Evolutionary conservation across 2,797 vertebrate genomes (phyloP), one percentile per base, ranked within the genome.

Genomic region (Clarias platycephalus): DNA sequence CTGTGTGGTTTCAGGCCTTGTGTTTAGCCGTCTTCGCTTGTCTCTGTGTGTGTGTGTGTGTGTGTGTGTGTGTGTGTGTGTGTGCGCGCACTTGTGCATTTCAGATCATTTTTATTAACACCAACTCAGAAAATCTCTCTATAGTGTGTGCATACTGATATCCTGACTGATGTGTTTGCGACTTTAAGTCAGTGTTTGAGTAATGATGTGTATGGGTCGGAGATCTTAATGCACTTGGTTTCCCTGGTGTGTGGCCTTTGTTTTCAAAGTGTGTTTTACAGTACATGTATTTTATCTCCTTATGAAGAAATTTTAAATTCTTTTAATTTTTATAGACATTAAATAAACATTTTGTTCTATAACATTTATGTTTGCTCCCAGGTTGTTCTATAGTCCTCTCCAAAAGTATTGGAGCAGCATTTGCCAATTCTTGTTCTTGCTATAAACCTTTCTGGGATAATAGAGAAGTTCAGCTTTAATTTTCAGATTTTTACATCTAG

Each of bases 161-260:
- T 81, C 62, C 24, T 82, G 37, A 24, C n/a, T 74, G 15, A 74
- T 82, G 63, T 40, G 64, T 58, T 75, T 80, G 34, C 2, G 28
- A 58, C 62, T 77, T 55, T 68, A 34, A 79, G 67, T 28, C 28
- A 83, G 80, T 78, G 53, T 31, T 31, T 83, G 63, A 83, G 68
- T 66, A 83, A 83, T 78, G 70, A 75, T 80, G 76, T 28, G 63
- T 44, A 63, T 44, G 84, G 77, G 83, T 68, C 53, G 84, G 67
- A 85, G 44, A 67, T 86, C 83, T 85, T 86, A 89, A 90, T 87
- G 85, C 44, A 79, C 85, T 88, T 86, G 86, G 81, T 67, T 87
- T 87, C 78, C 83, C 87, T 87, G 86, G 83, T 87, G 89, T 77
- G 76, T 81, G 49, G 22, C 4, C 37, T 70, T 70, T 44, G 68